Evolutionary conservation across 2,113 vertebrate genomes (phyloP).

Genomic region (Mus pahari): DNA sequence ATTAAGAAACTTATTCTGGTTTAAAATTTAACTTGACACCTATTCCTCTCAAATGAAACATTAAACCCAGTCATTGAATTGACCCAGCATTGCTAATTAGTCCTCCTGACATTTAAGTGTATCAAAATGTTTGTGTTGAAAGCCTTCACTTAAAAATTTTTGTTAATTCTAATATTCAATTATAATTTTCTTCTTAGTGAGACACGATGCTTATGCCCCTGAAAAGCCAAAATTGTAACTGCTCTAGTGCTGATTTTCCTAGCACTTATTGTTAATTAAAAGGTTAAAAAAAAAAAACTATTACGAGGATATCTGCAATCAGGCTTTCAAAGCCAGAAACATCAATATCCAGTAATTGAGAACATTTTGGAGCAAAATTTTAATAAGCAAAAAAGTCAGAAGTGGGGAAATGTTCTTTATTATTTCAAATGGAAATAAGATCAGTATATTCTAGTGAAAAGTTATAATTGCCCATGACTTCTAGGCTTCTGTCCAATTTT

Average conservation of each 20-base stretch:
- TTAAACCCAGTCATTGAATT: slow-evolving; percentile 50
- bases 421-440: slow-evolving; percentile 65
- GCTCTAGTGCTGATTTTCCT: slow-evolving; percentile 44
- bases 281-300: slow-evolving; percentile 62
- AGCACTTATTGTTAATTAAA: slow-evolving; percentile 71
- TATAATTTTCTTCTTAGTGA: slow-evolving; percentile 60
- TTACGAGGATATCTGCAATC: slow-evolving; percentile 58
- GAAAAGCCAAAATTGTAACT: slow-evolving; percentile 53
- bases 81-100: slow-evolving; percentile 11
- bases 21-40: slow-evolving; percentile 57
- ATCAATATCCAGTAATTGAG: slow-evolving; percentile 74
- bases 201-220: slow-evolving; percentile 8
- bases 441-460: slow-evolving; percentile 63
- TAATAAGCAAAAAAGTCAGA: slow-evolving; percentile 62
- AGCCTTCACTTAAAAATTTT: slow-evolving; percentile 46
- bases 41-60: slow-evolving; percentile 52
- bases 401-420: slow-evolving; percentile 57
- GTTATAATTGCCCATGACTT: slow-evolving; percentile 45
- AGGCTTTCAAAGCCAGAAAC: slow-evolving; percentile 66
- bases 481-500: slow-evolving; percentile 69
- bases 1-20: slow-evolving; percentile 30
- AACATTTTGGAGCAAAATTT: slow-evolving; percentile 70
- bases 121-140: slow-evolving; percentile 63
- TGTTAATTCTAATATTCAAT: slow-evolving; percentile 71
- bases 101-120: slow-evolving; percentile 38